Conservation (phyloP, 1,140 invertebrate genomes). For the Hesperophylax magnus region DNA sequence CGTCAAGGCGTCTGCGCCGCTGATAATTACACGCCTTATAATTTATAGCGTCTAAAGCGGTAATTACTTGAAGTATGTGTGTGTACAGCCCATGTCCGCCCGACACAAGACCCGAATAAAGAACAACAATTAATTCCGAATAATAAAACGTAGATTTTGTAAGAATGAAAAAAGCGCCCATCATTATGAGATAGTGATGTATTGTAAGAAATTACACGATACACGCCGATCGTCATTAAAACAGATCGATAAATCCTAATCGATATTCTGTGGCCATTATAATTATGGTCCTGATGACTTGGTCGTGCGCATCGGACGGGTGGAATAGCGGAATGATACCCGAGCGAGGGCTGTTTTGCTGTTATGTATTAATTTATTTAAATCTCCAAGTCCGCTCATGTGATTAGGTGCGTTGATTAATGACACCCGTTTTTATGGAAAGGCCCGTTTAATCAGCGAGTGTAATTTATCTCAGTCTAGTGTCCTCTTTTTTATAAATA, state of each 20-base stretch:
- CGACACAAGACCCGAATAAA: constrained; percentile 30
- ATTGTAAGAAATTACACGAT: constrained; percentile 57
- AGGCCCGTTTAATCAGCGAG: constrained; percentile 37
- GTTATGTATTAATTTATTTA: constrained; percentile 41
- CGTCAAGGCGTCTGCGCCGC: constrained; percentile 58
- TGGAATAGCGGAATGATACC: neutral
- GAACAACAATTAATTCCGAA: constrained; percentile 41
- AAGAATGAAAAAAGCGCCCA: constrained; percentile 37
- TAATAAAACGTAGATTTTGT: constrained; percentile 42
- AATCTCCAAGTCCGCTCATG: constrained; percentile 35
- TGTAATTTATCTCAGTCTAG: constrained; percentile 40
- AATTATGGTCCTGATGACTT: constrained; percentile 31
- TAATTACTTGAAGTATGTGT: constrained; percentile 52
- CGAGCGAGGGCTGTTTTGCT: neutral
- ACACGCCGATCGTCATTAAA: constrained; percentile 47
- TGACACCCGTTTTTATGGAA: constrained; percentile 42
- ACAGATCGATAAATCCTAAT: constrained; percentile 41
- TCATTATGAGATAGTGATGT: constrained; percentile 54
- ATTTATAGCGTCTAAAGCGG: constrained; percentile 55
- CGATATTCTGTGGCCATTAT: constrained; percentile 34
- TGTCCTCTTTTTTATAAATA: constrained; percentile 43
- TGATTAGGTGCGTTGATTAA: constrained; percentile 40
- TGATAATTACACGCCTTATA: constrained; percentile 56
- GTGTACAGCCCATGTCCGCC: constrained; percentile 34
- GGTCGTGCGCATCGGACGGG: constrained; percentile 37